These are phyloP conservation scores for Rhingia rostrata DNA, from an alignment of 2,888 invertebrate species.

Conservation along the genomic window DNA sequence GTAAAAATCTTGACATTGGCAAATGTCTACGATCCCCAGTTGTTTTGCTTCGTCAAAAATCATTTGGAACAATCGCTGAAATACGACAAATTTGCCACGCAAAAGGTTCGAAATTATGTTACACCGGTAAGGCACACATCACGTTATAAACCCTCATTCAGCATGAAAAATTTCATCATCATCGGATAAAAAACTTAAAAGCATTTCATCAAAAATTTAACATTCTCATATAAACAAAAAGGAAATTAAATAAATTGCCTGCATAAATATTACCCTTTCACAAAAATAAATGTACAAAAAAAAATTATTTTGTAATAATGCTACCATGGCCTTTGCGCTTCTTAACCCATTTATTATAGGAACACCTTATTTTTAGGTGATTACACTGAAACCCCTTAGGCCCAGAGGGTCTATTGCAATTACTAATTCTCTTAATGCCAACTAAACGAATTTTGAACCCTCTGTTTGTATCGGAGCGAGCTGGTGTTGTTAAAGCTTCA, in stretches of 20 bases:
- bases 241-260: background rate
- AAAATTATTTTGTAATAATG: conserved; percentile 24
- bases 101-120: conserved; percentile 57
- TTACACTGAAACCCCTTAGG: conserved; percentile 33
- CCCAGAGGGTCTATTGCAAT: conserved; percentile 41
- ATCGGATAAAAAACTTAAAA: conserved; percentile 18
- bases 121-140: conserved; percentile 69
- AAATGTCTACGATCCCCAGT: conserved; percentile 81
- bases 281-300: too few species aligned
- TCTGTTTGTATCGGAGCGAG: conserved; percentile 21
- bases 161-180: conserved; percentile 37
- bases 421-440: conserved; percentile 37
- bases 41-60: conserved; percentile 82
- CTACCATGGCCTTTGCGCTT: conserved; percentile 34
- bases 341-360: conserved; percentile 47
- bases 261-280: conserved; percentile 13
- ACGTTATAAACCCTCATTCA: conserved; percentile 16
- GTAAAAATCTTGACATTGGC: conserved; percentile 78
- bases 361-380: conserved; percentile 15
- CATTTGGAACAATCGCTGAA: conserved; percentile 82
- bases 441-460: conserved; percentile 55
- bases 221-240: conserved; percentile 36
- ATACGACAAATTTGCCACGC: conserved; percentile 66
- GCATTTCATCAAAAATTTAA: conserved; percentile 13
- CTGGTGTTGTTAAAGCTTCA: conserved; percentile 9